These are phyloP conservation scores for Lemur catta DNA, from an alignment of 2,797 vertebrate genomes.

Conservation along the genomic window DNA sequence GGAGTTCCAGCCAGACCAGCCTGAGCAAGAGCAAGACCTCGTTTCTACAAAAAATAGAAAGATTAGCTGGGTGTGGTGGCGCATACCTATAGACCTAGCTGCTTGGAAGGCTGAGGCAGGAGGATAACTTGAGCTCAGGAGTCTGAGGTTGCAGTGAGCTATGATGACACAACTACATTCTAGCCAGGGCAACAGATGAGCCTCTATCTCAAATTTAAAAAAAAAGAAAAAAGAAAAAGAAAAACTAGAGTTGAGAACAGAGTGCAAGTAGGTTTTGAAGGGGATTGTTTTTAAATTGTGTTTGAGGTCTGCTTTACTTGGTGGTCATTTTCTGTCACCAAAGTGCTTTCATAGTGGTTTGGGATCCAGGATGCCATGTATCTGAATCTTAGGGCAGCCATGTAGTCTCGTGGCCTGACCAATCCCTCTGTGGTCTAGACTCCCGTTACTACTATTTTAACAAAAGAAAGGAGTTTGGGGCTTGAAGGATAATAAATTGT, in stretches of 20 bases:
- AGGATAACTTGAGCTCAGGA: too few species aligned
- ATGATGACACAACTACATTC: too few species aligned
- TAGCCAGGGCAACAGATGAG: too few species aligned
- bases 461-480: background rate
- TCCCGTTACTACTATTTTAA: background rate
- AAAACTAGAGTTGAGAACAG: background rate
- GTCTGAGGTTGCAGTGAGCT: too few species aligned
- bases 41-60: too few species aligned
- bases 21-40: too few species aligned
- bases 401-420: accelerated
- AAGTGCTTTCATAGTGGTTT: background rate
- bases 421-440: background rate
- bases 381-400: background rate
- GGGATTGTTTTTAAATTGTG: background rate
- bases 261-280: background rate
- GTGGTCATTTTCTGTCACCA: background rate
- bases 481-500: background rate
- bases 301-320: background rate
- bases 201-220: too few species aligned
- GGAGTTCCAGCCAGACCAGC: too few species aligned
- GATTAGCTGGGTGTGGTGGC: too few species aligned
- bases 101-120: too few species aligned
- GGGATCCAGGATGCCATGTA: background rate
- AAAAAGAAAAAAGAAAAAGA: background rate
- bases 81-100: too few species aligned